Evolutionary conservation across 1,140 invertebrate genomes (phyloP), one percentile per base, ranked within the genome.

Genomic region (Cotesia glomerata): DNA sequence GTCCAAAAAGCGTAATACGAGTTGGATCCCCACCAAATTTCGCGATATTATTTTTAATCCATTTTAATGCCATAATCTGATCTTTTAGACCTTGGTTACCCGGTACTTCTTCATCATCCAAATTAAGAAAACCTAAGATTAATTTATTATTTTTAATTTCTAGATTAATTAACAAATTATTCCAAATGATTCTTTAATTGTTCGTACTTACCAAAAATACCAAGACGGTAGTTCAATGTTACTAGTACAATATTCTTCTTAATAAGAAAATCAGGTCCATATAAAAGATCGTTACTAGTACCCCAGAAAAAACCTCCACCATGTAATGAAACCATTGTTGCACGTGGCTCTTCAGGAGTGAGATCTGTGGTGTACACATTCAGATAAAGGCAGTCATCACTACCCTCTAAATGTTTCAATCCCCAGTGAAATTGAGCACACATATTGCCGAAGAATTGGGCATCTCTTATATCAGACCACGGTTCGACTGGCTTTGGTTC

Each of bases 301-400:
- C 90, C 89, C 26, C 76, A 69, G 3, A 85, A 69, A 67, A 92
- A 91, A 51, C 81, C 88, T 5, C 92, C 92, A 0, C 91, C 91
- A 74, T 93, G 90, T 54, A 90, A 84, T 83, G 85, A 89, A 0
- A 89, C 81, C 84, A 89, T 89, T 5, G 89, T 87, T 0, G 88
- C 81, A 7, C 73, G 1, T 35, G n/a, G 8, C 11, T 45, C 39
- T 9, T 11, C 7, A 7, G 26, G 39, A 11, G 74, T 73, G 52
- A 84, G 76, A 16, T 71, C 45, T 71, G 92, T 91, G n/a, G 93
- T 92, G 79, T 93, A 95, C 1, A 97, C 90, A 80, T 96, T 96
- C n/a, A 97, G 85, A 79, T 93, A 92, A 5, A 97, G 89, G 79
- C 95, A 97, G 80, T 97, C 94, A 86, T 94, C 93, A 66, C 74